Base-by-base conservation (phyloP, 1,140 invertebrate genomes). In the Papilio aristodemus region DNA sequence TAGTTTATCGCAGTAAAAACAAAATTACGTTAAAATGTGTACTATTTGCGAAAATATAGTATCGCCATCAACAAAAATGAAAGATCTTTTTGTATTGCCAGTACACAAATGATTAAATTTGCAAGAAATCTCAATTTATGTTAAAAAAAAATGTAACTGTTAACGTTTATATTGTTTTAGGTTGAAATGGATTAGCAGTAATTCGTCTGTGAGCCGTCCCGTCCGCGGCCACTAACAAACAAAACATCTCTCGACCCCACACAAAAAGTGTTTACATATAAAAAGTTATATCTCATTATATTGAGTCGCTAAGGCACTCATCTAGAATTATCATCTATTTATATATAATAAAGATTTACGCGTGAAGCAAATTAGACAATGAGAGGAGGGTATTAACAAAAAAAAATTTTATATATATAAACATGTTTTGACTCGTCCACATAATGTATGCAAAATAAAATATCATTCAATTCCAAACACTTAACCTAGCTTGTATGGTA, bases 251-350 rank as follows among this genome's bases (percentile, higher is more conserved):
- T 64, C 17, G 64, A 71, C 73, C 77, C 77, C 81, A 6, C 27
- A 74, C 80, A 83, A 79, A 77, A 74, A 78, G 71, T 74, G 70
- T 72, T 81, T 76, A 81, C 69, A 76, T 54, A 54, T 54, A 54
- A 54, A 78, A 79, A 79, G 71, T 82, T 77, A 77, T 71, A 81
- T 80, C 79, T 84, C 83, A 86, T 78, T 80, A 85, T 78, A 87
- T 72, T 87, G 89, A 89, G 87, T 89, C 84, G 87, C 89, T 91
- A 91, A 91, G 89, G 89, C 89, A 91, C 89, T 91, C 87, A 86
- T 73, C 87, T 88, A 91, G 82, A 86, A 71, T 84, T 87, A 86
- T 71, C 69, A 77, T 75, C 80, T 85, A 71, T 80, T 72, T 71
- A 66, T 74, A 83, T 85, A 86, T 78, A n/a, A 83, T 83, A 81